Base-by-base conservation (phyloP, 2,113 vertebrate genomes). In the Myotis davidii region DNA sequence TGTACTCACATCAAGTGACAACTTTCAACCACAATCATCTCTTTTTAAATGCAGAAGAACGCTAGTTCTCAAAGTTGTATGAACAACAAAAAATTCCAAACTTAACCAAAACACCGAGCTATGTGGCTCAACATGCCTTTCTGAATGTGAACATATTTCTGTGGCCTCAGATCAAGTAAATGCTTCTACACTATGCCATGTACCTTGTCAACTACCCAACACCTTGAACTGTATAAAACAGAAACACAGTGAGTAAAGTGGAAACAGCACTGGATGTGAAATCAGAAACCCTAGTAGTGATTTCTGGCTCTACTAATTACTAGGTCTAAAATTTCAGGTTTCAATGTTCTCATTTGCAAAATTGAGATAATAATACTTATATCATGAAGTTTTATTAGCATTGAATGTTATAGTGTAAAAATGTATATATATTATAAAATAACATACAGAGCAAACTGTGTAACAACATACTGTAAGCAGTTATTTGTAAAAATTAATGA, bases 381-480 rank as follows among this genome's bases (percentile, higher is more conserved):
- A n/a, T n/a, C 27, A 45, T 69, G 37, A 94, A 72, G 64, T 82
- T 95, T 85, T 77, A 39, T 37, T 20, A 94, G 9, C 50, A 84
- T 81, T 74, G 48, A n/a, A 70, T 52, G 32, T 32, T 16, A 92
- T 32, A 59, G 18, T 8, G 10, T 42, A 72, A 70, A 72, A 94
- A 92, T 59, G 61, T 54, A 29, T 12, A 34, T 12, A 54, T n/a
- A 11, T 93, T 70, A 9, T 20, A 90, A 88, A 96, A 64, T 88
- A 78, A 27, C 18, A 77, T 39, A 42, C 9, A 73, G 50, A 84
- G 59, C 3, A 34, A 74, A 45, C 11, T 81, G 6, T 65, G 77
- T 65, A 77, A 59, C 73, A 39, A 81, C 32, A 65, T 23, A 45
- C 2, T 65, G 9, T 34, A 67, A 61, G 27, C 21, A 84, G 67